A percentile compares a stretch with the other conserved stretches of the same genome.
phyloP scores from a whole-genome alignment of 2,888 invertebrate genomes.

The Pollenia griseotomentosa region DNA sequence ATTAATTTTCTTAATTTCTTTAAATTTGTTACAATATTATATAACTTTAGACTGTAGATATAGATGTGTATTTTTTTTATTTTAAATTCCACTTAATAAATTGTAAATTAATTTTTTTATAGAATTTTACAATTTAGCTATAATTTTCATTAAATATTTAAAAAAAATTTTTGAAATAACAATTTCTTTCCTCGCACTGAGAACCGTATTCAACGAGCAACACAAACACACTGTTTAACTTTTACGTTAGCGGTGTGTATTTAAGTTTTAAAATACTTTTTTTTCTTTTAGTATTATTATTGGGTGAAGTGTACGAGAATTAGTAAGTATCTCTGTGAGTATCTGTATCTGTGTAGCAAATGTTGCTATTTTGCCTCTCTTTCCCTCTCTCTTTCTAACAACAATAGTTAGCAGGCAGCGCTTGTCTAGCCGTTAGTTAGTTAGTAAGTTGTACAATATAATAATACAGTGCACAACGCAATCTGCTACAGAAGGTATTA shows the following conservation, averaged over 20 bases:
- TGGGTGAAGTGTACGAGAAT: slow-evolving; percentile 16
- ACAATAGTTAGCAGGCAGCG: slow-evolving; percentile 10
- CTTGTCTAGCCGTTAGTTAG: slow-evolving; percentile 59
- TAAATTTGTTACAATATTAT: slow-evolving; percentile 77
- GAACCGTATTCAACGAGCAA: slow-evolving; percentile 81
- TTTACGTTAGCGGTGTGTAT: slow-evolving; percentile 79
- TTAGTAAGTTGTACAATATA: slow-evolving; percentile 53
- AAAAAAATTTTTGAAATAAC: neutral
- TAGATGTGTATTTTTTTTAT: slow-evolving; percentile 26
- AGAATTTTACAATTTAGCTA: slow-evolving; percentile 74
- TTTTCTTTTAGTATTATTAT: slow-evolving; percentile 57
- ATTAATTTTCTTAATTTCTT: slow-evolving; percentile 59
- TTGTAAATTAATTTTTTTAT: slow-evolving; percentile 77
- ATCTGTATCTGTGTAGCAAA: slow-evolving; percentile 50
- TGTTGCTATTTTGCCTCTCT: slow-evolving; percentile 63
- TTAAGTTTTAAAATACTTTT: slow-evolving; percentile 77
- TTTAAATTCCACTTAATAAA: slow-evolving; percentile 71
- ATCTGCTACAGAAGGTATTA: slow-evolving; percentile 67
- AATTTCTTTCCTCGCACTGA: slow-evolving; percentile 50
- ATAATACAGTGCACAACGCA: slow-evolving; percentile 62
- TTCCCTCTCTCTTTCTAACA: slow-evolving; percentile 45
- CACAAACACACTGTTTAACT: slow-evolving; percentile 81
- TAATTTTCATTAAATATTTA: slow-evolving; percentile 43
- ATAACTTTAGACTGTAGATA: slow-evolving; percentile 77
- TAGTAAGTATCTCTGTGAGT: slow-evolving; percentile 40